Evolutionary conservation across 2,113 vertebrate species (phyloP), one percentile per base, ranked within the genome.

Genomic region (Anser brachyrhynchus): DNA sequence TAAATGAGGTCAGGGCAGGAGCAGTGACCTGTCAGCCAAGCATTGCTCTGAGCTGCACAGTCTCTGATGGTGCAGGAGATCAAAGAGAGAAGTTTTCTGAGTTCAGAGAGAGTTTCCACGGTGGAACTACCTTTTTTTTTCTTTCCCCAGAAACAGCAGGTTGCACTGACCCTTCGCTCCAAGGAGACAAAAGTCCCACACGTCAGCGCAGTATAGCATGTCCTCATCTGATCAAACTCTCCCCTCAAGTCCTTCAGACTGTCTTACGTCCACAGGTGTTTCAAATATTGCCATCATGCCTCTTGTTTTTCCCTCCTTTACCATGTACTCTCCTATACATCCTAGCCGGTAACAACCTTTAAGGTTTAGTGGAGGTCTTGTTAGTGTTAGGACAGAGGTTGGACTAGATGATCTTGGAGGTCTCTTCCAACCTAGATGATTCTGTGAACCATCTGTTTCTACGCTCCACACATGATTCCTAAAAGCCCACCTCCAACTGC

Each of bases 391-490:
- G 37, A 37, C 37, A 37, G 37, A 37, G 37, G 37, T 37, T 37
- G 37, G 37, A 37, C 37, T 37, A 37, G 37, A 37, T 37, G 37
- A 37, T 37, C 37, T 37, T 37, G 37, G 37, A 37, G 37, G 37
- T 37, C 37, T 37, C 37, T 37, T 37, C 37, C 37, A 37, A 37
- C 37, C 37, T 37, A 37, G 37, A 37, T 37, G 37, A 37, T 37
- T 37, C 37, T 37, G 37, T 37, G 37, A 37, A 37, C 35, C 37
- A 17, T 13, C 31, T 33, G 2, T 69, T 35, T 9, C 1, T 13
- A 51, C 0, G 2, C 11, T 64, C 21, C 57, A 58, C 0, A 1
- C 3, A 21, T 19, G 23, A 13, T 7, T 66, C 57, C 49, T 55
- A 66, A 43, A 90, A 67, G 41, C 16, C 11, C 22, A 71, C 22